Evolutionary conservation across 2,113 vertebrate species (phyloP).

Genomic region (Gadus macrocephalus): DNA sequence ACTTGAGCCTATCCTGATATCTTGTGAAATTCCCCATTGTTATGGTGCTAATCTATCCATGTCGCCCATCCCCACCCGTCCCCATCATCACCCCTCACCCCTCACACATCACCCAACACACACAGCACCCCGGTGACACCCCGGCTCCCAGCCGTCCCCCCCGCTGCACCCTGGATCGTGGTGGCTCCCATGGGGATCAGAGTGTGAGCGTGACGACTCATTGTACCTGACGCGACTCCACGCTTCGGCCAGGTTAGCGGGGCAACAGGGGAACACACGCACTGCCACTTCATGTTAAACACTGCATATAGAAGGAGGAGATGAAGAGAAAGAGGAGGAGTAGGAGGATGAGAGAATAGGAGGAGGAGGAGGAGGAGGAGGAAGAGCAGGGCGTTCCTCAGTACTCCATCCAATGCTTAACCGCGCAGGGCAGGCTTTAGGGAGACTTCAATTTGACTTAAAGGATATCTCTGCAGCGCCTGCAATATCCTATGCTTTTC

Average conservation of each 20-base stretch:
- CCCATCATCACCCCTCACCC: neutral
- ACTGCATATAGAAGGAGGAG: neutral
- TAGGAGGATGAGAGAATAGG: neutral
- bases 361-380: neutral
- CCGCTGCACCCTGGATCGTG: too few species aligned
- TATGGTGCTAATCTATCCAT: too few species aligned
- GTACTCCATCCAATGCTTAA: slow-evolving; percentile 16
- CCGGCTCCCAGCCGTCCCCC: too few species aligned
- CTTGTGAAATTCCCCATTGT: too few species aligned
- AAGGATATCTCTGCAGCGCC: neutral
- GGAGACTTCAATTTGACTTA: slow-evolving; percentile 10
- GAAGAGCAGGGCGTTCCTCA: neutral
- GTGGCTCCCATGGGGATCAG: too few species aligned
- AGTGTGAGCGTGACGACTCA: too few species aligned
- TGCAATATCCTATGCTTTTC: neutral
- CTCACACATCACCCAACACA: neutral
- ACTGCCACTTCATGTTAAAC: too few species aligned
- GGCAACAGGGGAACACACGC: too few species aligned
- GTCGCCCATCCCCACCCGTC: neutral
- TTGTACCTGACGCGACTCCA: too few species aligned
- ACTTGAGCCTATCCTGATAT: too few species aligned
- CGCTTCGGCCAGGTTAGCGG: too few species aligned
- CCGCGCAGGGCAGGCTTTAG: slow-evolving; percentile 9
- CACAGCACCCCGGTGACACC: too few species aligned
- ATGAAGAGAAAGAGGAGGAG: neutral